Conservation (phyloP, 2,797 vertebrate genomes). For the Moxostoma hubbsi region DNA sequence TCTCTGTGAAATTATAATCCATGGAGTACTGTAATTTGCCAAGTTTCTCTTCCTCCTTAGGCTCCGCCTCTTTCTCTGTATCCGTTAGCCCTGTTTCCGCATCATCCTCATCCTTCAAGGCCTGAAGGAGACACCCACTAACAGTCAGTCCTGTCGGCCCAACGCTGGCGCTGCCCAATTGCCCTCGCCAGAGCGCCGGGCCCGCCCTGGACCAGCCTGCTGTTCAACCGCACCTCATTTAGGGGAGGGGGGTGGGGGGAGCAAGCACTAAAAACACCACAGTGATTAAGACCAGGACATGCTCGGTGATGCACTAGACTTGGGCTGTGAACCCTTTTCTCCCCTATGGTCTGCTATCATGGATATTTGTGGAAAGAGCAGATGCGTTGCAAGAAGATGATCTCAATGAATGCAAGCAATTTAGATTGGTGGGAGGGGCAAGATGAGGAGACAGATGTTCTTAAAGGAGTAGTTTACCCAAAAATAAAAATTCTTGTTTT, state of each 20-base stretch:
- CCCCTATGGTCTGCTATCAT: constrained; percentile 24
- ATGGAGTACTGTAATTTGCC: constrained; percentile 98
- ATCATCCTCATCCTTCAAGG: constrained; percentile 98
- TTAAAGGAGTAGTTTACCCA: neutral
- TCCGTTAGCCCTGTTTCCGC: constrained; percentile 98
- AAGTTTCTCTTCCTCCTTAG: constrained; percentile 97
- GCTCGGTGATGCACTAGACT: constrained; percentile 79
- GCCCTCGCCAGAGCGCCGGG: constrained; percentile 63
- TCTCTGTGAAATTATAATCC: constrained; percentile 99
- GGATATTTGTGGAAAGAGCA: constrained; percentile 14
- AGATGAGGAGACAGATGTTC: constrained; percentile 52
- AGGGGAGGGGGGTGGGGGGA: constrained; percentile 26
- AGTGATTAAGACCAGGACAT: constrained; percentile 80
- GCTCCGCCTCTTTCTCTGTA: constrained; percentile 93
- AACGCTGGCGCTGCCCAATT: constrained; percentile 65
- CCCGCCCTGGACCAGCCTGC: constrained; percentile 72
- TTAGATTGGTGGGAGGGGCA: constrained; percentile 5
- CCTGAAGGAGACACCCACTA: constrained; percentile 89
- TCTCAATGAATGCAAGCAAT: constrained; percentile 44
- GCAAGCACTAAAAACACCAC: constrained; percentile 81
- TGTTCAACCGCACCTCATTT: constrained; percentile 63
- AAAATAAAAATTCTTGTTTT: no score
- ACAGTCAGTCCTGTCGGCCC: constrained; percentile 79
- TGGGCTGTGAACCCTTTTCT: constrained; percentile 62
- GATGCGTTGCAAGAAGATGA: constrained; percentile 34